These are phyloP conservation scores for Bellardia pandia DNA, from an alignment of 2,888 invertebrate species.

Conservation along the genomic window DNA sequence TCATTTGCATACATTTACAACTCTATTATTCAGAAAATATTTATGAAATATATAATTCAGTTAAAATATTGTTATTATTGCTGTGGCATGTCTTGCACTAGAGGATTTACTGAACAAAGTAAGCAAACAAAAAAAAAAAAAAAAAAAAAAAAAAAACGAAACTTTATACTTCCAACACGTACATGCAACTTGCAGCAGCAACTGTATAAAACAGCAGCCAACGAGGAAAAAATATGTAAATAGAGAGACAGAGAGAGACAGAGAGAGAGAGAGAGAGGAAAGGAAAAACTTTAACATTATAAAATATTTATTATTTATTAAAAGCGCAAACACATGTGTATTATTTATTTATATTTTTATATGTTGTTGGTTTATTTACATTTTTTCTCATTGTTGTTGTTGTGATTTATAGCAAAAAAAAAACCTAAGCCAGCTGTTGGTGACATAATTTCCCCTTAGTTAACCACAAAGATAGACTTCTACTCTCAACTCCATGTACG, in stretches of 20 bases:
- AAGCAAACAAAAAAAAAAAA: not conserved
- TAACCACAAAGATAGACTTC: slow-evolving; percentile 63
- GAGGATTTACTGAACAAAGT: not conserved
- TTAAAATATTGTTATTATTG: slow-evolving; percentile 43
- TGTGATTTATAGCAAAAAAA: slow-evolving; percentile 11
- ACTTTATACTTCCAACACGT: not conserved
- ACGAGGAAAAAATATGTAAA: not conserved
- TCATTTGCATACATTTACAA: slow-evolving; percentile 65
- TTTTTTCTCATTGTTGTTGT: not conserved
- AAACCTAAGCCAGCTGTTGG: slow-evolving; percentile 57
- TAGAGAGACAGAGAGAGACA: not conserved
- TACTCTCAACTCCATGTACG: not conserved
- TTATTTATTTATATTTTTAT: slow-evolving; percentile 46
- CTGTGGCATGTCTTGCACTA: slow-evolving; percentile 26
- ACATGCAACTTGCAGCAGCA: slow-evolving; percentile 15
- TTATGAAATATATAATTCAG: slow-evolving; percentile 32
- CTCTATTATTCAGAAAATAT: slow-evolving; percentile 31
- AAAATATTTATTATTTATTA: slow-evolving; percentile 69
- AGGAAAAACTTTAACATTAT: slow-evolving; percentile 59
- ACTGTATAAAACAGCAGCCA: not conserved
- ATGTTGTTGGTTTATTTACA: slow-evolving; percentile 7
- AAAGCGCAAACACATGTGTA: slow-evolving; percentile 63
- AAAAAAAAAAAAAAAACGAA: slow-evolving; percentile 13
- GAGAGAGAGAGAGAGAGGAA: not conserved
- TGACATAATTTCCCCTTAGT: slow-evolving; percentile 63